These are phyloP conservation scores for Coendou prehensilis DNA, from an alignment of 2,797 vertebrate genomes.

Conservation along the genomic window DNA sequence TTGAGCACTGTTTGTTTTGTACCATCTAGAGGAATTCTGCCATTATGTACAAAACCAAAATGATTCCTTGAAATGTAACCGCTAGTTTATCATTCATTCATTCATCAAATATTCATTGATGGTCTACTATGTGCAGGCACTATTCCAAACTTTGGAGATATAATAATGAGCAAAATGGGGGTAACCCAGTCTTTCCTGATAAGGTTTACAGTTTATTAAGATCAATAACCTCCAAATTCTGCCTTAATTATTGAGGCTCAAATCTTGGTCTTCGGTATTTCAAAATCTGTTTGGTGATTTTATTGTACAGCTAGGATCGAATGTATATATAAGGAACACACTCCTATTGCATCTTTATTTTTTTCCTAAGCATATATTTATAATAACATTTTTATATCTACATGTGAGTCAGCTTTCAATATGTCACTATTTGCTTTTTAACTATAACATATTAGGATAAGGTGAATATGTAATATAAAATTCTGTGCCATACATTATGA, in stretches of 20 bases:
- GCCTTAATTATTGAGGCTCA: background rate
- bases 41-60: background rate
- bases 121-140: background rate
- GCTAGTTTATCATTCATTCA: background rate
- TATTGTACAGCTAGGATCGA: background rate
- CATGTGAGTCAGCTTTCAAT: conserved; percentile 45
- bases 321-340: background rate
- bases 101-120: background rate
- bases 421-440: conserved; percentile 17
- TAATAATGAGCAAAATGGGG: background rate
- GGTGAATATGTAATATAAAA: conserved; percentile 5
- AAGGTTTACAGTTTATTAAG: conserved; percentile 31
- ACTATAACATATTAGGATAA: conserved; percentile 32
- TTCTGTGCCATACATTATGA: background rate
- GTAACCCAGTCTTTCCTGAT: background rate
- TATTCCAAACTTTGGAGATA: background rate
- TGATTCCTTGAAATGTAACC: background rate
- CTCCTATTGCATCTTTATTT: background rate
- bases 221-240: background rate
- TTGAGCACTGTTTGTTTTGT: background rate
- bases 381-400: conserved; percentile 11
- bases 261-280: background rate
- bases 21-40: background rate
- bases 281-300: background rate
- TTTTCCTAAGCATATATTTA: background rate